Conservation (phyloP, 2,888 invertebrate genomes). For the Marronus borbonicus region DNA sequence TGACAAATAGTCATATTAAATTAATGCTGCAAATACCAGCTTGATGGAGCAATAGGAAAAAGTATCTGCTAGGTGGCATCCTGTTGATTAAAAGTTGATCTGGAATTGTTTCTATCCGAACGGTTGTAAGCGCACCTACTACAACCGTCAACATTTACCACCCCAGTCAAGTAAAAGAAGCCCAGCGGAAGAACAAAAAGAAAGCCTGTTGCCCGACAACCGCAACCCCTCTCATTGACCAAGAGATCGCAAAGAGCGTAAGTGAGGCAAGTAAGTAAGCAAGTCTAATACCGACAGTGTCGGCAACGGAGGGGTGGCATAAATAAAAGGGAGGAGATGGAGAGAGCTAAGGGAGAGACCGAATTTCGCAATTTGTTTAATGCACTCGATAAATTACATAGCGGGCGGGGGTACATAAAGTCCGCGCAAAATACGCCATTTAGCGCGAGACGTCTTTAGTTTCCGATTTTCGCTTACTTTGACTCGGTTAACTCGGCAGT, state of each 20-base stretch:
- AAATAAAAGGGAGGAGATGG: too few species aligned
- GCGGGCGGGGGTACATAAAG: constrained; percentile 24
- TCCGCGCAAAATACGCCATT: constrained; percentile 31
- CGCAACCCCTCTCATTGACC: constrained; percentile 26
- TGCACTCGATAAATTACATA: constrained; percentile 37
- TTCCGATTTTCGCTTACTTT: constrained; percentile 34
- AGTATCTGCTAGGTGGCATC: too few species aligned
- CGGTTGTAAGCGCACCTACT: neutral
- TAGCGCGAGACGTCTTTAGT: constrained; percentile 27
- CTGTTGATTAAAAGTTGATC: too few species aligned
- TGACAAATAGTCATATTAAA: too few species aligned
- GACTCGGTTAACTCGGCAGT: constrained; percentile 24
- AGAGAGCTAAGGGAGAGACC: neutral
- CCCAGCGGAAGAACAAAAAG: constrained; percentile 24
- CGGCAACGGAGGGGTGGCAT: neutral
- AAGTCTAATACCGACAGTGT: too few species aligned
- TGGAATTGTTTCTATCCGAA: neutral
- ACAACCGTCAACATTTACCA: neutral
- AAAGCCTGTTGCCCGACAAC: constrained; percentile 35
- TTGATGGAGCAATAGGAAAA: too few species aligned
- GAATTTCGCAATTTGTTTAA: constrained; percentile 39
- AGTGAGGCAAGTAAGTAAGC: neutral
- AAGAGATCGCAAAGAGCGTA: constrained; percentile 16
- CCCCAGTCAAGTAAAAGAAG: neutral
- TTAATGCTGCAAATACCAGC: too few species aligned